Conservation (phyloP, 2,113 vertebrate species). For the Coracopsis vasa region DNA sequence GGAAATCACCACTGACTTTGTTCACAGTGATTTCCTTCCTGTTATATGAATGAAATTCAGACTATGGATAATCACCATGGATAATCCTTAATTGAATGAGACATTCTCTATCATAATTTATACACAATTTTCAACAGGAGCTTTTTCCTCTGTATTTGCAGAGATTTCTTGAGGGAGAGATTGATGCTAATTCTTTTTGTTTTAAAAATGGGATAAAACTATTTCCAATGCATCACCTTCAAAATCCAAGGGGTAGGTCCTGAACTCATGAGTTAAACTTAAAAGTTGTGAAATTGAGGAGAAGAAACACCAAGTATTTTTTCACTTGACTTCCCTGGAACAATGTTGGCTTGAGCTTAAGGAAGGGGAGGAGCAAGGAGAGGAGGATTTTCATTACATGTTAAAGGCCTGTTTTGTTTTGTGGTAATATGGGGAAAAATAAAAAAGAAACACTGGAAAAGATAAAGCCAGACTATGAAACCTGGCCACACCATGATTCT, state of each 20-base stretch:
- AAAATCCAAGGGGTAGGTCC: neutral
- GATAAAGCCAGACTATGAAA: neutral
- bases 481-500: neutral
- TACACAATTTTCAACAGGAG: neutral
- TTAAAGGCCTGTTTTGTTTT: neutral
- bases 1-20: neutral
- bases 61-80: neutral
- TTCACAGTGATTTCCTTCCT: neutral
- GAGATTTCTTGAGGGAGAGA: neutral
- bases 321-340: neutral
- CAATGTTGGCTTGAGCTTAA: neutral
- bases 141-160: neutral
- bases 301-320: neutral
- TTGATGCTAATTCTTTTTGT: neutral
- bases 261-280: neutral
- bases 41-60: neutral
- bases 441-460: neutral
- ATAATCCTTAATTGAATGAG: neutral
- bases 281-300: neutral
- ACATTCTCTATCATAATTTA: neutral
- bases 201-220: neutral
- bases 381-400: neutral
- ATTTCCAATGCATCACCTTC: neutral
- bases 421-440: neutral
- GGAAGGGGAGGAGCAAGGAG: neutral